Percentiles rank a stretch among this genome's conserved stretches.
Evolutionary conservation across 2,797 vertebrate genomes (phyloP).

Genomic region (Lophius americanus): DNA sequence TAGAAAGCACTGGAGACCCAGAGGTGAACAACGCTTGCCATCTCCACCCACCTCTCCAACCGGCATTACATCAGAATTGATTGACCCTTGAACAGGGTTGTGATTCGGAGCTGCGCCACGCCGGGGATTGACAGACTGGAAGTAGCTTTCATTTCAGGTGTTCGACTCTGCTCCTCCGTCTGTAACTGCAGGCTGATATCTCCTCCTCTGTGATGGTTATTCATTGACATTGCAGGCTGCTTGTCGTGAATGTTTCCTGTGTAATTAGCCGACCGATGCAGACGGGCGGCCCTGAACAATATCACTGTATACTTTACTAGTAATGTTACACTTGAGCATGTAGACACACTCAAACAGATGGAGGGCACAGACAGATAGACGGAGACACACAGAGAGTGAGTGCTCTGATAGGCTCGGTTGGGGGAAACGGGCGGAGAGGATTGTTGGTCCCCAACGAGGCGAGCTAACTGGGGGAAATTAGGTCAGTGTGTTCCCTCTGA

Average conservation of each 20-base stretch:
- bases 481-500: conserved; percentile 82
- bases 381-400: conserved; percentile 59
- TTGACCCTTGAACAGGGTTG: conserved; percentile 72
- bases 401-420: conserved; percentile 67
- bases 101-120: conserved; percentile 57
- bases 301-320: conserved; percentile 32
- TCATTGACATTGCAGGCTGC: conserved; percentile 17
- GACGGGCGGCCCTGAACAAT: conserved; percentile 16
- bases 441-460: conserved; percentile 78
- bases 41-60: conserved; percentile 75
- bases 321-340: conserved; percentile 32
- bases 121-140: conserved; percentile 57
- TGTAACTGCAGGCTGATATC: conserved; percentile 30
- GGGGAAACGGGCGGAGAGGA: conserved; percentile 75
- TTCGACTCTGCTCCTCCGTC: conserved; percentile 43
- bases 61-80: conserved; percentile 80
- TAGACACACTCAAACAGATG: conserved; percentile 60
- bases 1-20: conserved; percentile 61
- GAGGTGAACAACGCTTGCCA: conserved; percentile 71
- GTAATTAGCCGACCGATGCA: conserved; percentile 18
- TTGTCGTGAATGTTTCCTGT: conserved; percentile 8
- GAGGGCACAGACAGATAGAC: conserved; percentile 62
- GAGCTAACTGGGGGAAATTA: conserved; percentile 79
- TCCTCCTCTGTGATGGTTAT: conserved; percentile 12
- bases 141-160: conserved; percentile 68